These are phyloP conservation scores for Macquaria ambigua DNA, from an alignment of 2,113 vertebrate species.

Conservation along the genomic window DNA sequence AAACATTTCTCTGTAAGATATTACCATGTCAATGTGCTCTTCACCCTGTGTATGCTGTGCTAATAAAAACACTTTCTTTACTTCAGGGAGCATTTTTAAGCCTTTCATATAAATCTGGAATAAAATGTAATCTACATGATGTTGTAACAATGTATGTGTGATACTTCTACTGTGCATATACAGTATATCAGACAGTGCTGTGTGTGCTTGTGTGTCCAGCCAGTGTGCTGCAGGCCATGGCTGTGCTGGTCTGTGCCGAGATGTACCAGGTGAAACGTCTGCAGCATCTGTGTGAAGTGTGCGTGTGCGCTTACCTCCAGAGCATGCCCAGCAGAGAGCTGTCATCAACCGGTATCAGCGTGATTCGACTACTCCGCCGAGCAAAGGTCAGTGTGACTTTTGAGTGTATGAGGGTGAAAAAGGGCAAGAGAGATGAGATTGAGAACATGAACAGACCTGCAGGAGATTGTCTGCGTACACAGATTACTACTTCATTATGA, in stretches of 20 bases:
- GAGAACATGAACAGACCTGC: neutral
- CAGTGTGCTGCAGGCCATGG: slow-evolving; percentile 96
- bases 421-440: neutral
- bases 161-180: neutral
- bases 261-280: slow-evolving; percentile 98
- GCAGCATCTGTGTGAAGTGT: slow-evolving; percentile 96
- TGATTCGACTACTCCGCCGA: slow-evolving; percentile 91
- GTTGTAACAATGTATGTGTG: neutral
- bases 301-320: slow-evolving; percentile 95
- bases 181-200: slow-evolving; percentile 2
- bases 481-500: neutral
- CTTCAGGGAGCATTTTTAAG: neutral
- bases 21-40: neutral
- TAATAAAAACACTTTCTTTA: neutral
- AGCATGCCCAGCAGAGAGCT: slow-evolving; percentile 97
- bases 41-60: neutral
- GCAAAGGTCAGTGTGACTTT: slow-evolving; percentile 89
- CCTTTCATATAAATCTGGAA: neutral
- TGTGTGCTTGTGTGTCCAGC: slow-evolving; percentile 83
- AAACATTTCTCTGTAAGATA: neutral
- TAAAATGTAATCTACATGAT: neutral
- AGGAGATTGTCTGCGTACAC: neutral
- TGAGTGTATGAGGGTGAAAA: neutral
- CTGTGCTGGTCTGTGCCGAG: slow-evolving; percentile 95
- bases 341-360: slow-evolving; percentile 91